These are phyloP conservation scores for Parnassius smintheus DNA, from an alignment of 2,888 invertebrate genomes.

Conservation along the genomic window DNA sequence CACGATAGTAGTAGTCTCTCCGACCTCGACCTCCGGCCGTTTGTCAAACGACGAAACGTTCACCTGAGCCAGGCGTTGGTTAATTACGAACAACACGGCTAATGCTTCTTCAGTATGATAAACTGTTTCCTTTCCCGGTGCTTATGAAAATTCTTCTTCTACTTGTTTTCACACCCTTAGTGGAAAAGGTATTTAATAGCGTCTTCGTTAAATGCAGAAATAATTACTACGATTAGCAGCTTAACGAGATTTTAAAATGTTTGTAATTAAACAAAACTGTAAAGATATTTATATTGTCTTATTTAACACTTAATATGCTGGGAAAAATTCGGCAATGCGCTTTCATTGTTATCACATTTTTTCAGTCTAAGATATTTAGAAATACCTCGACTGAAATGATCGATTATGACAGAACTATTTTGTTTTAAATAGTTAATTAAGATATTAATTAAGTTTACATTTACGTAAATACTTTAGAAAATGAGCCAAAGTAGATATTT, in stretches of 20 bases:
- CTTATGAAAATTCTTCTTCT: constrained; percentile 31
- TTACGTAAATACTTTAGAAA: too few species aligned
- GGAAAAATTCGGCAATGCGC: too few species aligned
- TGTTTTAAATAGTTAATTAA: too few species aligned
- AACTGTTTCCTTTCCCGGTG: constrained; percentile 59
- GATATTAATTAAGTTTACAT: too few species aligned
- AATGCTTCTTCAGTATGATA: constrained; percentile 67
- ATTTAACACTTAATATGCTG: background rate
- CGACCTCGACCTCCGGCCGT: constrained; percentile 58
- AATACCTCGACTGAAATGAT: too few species aligned
- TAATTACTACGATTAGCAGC: constrained; percentile 3
- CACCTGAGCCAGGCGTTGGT: constrained; percentile 58
- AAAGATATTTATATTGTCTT: background rate
- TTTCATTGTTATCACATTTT: too few species aligned
- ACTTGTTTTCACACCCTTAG: constrained; percentile 4
- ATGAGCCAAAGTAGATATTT: too few species aligned
- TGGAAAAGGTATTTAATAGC: constrained; percentile 10
- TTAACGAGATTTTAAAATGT: background rate
- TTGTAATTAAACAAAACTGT: background rate
- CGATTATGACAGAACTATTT: too few species aligned
- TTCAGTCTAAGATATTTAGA: too few species aligned
- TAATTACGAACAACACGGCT: constrained; percentile 70
- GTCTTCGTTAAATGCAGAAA: constrained; percentile 4
- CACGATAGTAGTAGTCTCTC: constrained; percentile 62
- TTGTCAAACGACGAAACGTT: constrained; percentile 60